Evolutionary conservation across 2,113 vertebrate species (phyloP), one percentile per base, ranked within the genome.

Genomic region (Hippocampus zosterae): DNA sequence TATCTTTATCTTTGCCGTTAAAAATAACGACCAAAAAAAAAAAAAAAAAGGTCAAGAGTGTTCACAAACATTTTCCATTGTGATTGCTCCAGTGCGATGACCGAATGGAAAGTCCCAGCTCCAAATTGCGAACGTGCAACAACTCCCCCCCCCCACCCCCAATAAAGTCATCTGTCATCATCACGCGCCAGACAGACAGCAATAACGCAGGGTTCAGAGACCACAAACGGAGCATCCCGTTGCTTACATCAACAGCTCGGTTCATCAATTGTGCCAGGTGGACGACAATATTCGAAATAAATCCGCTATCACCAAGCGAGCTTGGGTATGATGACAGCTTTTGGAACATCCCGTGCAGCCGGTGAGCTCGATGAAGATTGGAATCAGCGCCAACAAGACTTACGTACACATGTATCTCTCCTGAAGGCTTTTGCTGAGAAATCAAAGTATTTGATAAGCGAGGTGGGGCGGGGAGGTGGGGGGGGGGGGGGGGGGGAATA

Each of bases 91-190:
- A 53, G 79, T 92, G 83, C 81, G 74, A 88, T 89, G 87, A 91
- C 85, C 85, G 88, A 88, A 91, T 87, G 88, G 91, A 93, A 93
- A 90, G 86, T 91, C 88, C 86, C 87, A 48, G 72, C 73, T 87
- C 64, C 73, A 72, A 85, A 76, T 85, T 78, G 73, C 81, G 84
- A 81, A 81, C 76, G 69, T 88, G 78, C 82, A 80, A 77, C 85
- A n/a, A n/a, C n/a, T n/a, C n/a, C n/a, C n/a, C n/a, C 81, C 85
- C 81, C 62, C 75, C 84, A 27, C 62, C 75, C 84, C 1, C 81
- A 83, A 92, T 92, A 90, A 93, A 93, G 84, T 87, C 75, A 92
- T 91, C 86, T 37, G 85, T 90, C 86, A 87, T 89, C 84, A 81
- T 83, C 77, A 63, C 74, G 64, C 76, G 81, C 79, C 73, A 85